phyloP scores from a whole-genome alignment of 2,113 vertebrate genomes.

The Hippocampus abdominalis region DNA sequence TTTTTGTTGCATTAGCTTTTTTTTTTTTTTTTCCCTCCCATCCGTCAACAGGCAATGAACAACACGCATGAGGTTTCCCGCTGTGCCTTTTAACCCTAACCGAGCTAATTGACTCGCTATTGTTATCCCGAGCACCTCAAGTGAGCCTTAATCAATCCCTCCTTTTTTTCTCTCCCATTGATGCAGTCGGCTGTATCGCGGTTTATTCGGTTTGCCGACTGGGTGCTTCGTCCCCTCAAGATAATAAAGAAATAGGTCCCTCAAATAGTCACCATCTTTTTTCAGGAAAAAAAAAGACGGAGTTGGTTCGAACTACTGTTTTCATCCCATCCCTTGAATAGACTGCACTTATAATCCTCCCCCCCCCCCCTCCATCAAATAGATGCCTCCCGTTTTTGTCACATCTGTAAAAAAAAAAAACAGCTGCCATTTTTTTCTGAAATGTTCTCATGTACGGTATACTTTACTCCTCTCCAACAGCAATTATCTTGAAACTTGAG shows the following conservation, averaged over 20 bases:
- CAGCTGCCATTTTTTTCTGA: too few species aligned
- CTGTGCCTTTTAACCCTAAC: neutral
- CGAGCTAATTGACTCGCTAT: neutral
- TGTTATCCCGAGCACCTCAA: slow-evolving; percentile 1
- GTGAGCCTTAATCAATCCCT: neutral
- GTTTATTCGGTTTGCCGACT: neutral
- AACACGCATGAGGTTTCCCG: neutral
- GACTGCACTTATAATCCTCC: neutral
- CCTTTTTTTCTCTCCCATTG: neutral
- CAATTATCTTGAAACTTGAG: neutral
- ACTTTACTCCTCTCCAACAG: neutral
- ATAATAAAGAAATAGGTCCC: neutral
- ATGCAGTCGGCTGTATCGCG: neutral
- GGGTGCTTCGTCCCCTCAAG: neutral
- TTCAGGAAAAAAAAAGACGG: neutral
- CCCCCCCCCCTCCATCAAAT: too few species aligned
- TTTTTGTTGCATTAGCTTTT: neutral
- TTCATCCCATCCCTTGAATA: neutral
- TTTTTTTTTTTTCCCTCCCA: neutral
- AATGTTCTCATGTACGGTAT: neutral
- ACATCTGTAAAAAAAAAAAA: too few species aligned
- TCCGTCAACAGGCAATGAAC: neutral
- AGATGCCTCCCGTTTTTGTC: too few species aligned
- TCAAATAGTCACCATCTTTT: neutral
- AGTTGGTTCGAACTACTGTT: neutral